Evolutionary conservation across 2,113 vertebrate species (phyloP).

Genomic region (Cebidichthys violaceus): DNA sequence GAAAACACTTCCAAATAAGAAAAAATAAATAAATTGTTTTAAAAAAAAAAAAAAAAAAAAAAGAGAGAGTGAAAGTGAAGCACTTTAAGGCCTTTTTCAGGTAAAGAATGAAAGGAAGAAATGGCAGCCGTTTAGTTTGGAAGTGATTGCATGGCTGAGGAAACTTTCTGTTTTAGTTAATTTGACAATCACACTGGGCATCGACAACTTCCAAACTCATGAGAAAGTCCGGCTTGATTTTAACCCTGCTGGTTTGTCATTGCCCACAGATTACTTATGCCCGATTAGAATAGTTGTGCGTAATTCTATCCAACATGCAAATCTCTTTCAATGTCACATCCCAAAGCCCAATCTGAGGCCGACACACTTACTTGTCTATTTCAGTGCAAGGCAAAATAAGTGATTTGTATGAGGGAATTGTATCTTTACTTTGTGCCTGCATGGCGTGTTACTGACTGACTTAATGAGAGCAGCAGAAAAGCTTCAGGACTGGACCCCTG

Average conservation of each 20-base stretch:
- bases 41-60: background rate
- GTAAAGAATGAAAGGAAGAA: slow-evolving; percentile 40
- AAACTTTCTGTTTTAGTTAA: background rate
- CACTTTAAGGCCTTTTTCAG: slow-evolving; percentile 76
- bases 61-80: slow-evolving; percentile 44
- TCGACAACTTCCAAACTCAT: slow-evolving; percentile 17
- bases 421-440: slow-evolving; percentile 44
- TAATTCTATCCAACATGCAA: background rate
- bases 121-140: slow-evolving; percentile 27
- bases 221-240: slow-evolving; percentile 14
- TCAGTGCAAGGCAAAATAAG: slow-evolving; percentile 1
- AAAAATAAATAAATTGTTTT: slow-evolving; percentile 29
- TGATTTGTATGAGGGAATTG: slow-evolving; percentile 28
- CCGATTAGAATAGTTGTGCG: slow-evolving; percentile 14
- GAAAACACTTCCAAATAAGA: slow-evolving; percentile 62
- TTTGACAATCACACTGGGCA: slow-evolving; percentile 26
- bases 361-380: slow-evolving; percentile 13
- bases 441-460: slow-evolving; percentile 37
- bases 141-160: slow-evolving; percentile 28
- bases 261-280: slow-evolving; percentile 18
- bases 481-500: slow-evolving; percentile 47
- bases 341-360: slow-evolving; percentile 21
- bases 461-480: slow-evolving; percentile 27
- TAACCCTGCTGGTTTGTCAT: background rate
- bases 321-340: slow-evolving; percentile 12